Conservation (phyloP, 37 sponge, comb jelly and placozoan species). For the Aphrocallistes beatrix region DNA sequence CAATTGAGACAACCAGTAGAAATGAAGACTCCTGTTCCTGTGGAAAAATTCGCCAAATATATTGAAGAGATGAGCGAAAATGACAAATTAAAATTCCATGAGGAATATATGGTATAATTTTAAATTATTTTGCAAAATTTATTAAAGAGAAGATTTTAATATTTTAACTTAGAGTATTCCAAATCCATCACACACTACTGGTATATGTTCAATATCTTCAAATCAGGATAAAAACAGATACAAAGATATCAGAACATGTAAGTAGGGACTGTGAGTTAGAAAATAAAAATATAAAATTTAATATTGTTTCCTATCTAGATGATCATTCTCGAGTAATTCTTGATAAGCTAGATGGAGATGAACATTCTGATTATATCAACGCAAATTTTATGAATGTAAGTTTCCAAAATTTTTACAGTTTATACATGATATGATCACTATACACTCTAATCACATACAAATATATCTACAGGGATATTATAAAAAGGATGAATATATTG, state of each 20-base stretch:
- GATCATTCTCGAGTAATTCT: background rate
- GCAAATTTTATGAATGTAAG: conserved; percentile 83
- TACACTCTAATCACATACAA: background rate
- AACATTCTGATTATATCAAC: conserved; percentile 95
- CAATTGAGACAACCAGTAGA: background rate
- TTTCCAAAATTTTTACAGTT: no score
- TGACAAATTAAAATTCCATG: conserved; percentile 70
- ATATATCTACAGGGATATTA: conserved; percentile 21
- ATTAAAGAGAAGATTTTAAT: no score
- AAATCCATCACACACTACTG: background rate
- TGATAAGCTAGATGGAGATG: conserved; percentile 42
- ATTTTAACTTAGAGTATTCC: background rate
- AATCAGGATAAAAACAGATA: background rate
- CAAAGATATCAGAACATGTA: background rate
- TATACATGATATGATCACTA: no score
- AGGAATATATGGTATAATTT: conserved; percentile 69
- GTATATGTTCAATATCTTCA: background rate
- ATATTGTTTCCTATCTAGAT: background rate
- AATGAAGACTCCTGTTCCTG: conserved; percentile 27
- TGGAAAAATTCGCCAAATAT: conserved; percentile 47
- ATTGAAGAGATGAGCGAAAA: conserved; percentile 57
- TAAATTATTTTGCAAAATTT: no score
- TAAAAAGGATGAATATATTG: conserved; percentile 6
- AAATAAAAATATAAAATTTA: no score
- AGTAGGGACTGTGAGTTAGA: background rate